Evolutionary conservation across 2,113 vertebrate species (phyloP), one percentile per base, ranked within the genome.

Genomic region (Thymallus thymallus): DNA sequence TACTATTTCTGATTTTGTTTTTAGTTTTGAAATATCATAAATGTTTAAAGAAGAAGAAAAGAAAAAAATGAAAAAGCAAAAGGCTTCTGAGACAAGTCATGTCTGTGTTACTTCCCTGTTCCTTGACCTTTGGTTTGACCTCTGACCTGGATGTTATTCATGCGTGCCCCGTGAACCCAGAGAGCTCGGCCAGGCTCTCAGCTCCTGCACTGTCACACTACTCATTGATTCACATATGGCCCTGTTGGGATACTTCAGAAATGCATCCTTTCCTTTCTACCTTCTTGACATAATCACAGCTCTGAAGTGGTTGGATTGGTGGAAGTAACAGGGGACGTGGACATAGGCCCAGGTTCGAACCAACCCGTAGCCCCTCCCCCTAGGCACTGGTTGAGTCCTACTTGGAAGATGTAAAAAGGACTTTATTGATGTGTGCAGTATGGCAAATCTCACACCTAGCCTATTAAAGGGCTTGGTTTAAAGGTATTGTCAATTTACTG

Each of bases 11-110:
- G 41, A 29, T 55, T 74, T 74, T 73, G 7, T 72, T 87, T 89
- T 90, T 87, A 80, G 60, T 88, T 89, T 75, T 45, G 30, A 86
- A 85, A 84, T 82, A 82, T 83, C 72, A 75, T 84, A 85, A 89
- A 86, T 91, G 85, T 90, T 86, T 76, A 76, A 58, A 72, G 74
- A 68, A 58, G 3, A 30, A 78, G 55, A 72, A 62, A 32, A 12
- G 66, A n/a, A 51, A 24, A 63, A 24, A 16, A 35, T 48, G 64
- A 30, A 32, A 76, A 73, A 72, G 69, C 61, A 35, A 83, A 51
- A 4, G 48, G 24, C 73, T 72, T 60, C 87, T 74, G 68, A 74
- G 48, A 41, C 76, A 75, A 63, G 77, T 81, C 81, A 78, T 74
- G 69, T 86, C 83, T 82, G 82, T 87, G 85, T 86, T 86, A 80